phyloP scores from a whole-genome alignment of 2,113 vertebrate species.

The Alligator sinensis region DNA sequence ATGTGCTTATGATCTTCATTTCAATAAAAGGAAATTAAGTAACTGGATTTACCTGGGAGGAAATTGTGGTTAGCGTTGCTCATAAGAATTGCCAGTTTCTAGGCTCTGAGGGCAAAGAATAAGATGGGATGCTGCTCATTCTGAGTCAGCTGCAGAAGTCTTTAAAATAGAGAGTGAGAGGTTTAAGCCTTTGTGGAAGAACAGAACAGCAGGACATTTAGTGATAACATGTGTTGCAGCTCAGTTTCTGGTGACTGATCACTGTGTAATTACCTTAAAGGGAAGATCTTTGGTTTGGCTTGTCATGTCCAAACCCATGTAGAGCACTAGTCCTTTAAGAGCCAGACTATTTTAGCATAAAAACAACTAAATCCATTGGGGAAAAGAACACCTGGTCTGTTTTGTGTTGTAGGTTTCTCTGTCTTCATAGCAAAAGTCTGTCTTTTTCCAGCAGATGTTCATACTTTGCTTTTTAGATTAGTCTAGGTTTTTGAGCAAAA shows the following conservation, averaged over 20 bases:
- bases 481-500: not conserved
- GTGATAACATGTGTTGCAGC: not conserved
- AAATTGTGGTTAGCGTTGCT: not conserved
- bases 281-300: not conserved
- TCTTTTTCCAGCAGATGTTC: not conserved
- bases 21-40: not conserved
- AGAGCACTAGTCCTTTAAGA: not conserved
- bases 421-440: not conserved
- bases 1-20: not conserved
- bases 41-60: not conserved
- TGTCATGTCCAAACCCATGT: not conserved
- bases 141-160: not conserved
- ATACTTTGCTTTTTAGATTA: not conserved
- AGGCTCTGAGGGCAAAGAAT: not conserved
- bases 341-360: not conserved
- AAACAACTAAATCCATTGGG: not conserved
- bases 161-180: not conserved
- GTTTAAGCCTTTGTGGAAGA: not conserved
- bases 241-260: not conserved
- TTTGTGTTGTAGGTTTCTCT: not conserved
- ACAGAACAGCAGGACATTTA: not conserved
- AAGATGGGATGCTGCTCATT: not conserved
- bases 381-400: not conserved
- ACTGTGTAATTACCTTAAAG: not conserved
- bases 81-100: rapidly evolving